Conservation (phyloP, 2,888 invertebrate genomes). For the Pammene fasciana region DNA sequence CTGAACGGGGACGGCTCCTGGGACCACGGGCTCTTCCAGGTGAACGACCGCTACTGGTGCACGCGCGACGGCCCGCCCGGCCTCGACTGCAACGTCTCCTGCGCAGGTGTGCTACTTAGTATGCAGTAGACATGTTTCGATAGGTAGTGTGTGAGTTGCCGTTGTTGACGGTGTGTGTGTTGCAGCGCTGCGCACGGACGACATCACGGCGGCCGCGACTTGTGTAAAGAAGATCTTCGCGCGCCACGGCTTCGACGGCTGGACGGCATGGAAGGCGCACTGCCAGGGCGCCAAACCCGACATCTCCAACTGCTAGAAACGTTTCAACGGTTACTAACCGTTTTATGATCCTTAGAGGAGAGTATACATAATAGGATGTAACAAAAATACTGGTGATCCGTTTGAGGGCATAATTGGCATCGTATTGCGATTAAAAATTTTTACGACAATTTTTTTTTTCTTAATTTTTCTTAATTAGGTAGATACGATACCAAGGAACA, state of each 20-base stretch:
- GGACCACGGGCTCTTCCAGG: conserved; percentile 58
- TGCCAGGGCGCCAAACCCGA: conserved; percentile 47
- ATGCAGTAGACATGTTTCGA: neutral
- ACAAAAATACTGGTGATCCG: too few relatives aligned
- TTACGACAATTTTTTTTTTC: too few relatives aligned
- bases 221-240: conserved; percentile 48
- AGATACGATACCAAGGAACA: too few relatives aligned
- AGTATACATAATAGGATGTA: too few relatives aligned
- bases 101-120: conserved; percentile 45
- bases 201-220: conserved; percentile 44
- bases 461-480: too few relatives aligned
- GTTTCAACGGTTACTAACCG: too few relatives aligned
- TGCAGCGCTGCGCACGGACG: conserved; percentile 46
- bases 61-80: conserved; percentile 44
- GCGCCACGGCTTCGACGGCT: conserved; percentile 47
- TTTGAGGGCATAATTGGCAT: too few relatives aligned
- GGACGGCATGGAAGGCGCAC: conserved; percentile 49
- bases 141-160: neutral
- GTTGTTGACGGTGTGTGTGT: conserved; percentile 19
- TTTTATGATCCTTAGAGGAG: neutral
- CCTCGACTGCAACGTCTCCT: conserved; percentile 52
- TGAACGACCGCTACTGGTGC: conserved; percentile 55
- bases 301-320: conserved; percentile 28
- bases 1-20: conserved; percentile 64
- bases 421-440: too few relatives aligned